Conservation (phyloP, 2,888 invertebrate genomes). For the Drosophila neoperkinsi region DNA sequence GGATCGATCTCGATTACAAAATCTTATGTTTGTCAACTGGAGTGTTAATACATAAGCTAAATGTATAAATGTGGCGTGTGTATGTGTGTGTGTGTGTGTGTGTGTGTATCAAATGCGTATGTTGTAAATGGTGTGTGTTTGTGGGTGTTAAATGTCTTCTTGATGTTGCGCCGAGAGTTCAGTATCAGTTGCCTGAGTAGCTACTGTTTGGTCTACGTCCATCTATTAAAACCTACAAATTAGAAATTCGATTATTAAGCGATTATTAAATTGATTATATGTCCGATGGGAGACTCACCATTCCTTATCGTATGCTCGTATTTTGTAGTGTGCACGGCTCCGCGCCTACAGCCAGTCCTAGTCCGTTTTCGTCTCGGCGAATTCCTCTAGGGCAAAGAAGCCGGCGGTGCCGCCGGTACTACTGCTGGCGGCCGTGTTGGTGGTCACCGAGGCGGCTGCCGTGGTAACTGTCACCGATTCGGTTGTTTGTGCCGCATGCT, state of each 20-base stretch:
- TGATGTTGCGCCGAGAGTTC: slow-evolving; percentile 35
- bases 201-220: slow-evolving; percentile 41
- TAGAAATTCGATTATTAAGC: background rate
- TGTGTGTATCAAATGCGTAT: slow-evolving; percentile 35
- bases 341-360: slow-evolving; percentile 73
- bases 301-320: slow-evolving; percentile 69
- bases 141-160: slow-evolving; percentile 33
- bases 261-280: slow-evolving; percentile 1
- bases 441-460: slow-evolving; percentile 58
- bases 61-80: slow-evolving; percentile 46
- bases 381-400: slow-evolving; percentile 82
- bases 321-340: slow-evolving; percentile 61
- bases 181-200: slow-evolving; percentile 19
- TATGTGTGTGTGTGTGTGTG: slow-evolving; percentile 8
- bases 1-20: slow-evolving; percentile 18
- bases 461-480: slow-evolving; percentile 53
- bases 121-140: slow-evolving; percentile 28
- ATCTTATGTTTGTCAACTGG: slow-evolving; percentile 58
- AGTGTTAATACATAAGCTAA: slow-evolving; percentile 71
- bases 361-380: slow-evolving; percentile 78
- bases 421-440: slow-evolving; percentile 70
- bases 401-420: slow-evolving; percentile 71
- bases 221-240: slow-evolving; percentile 55
- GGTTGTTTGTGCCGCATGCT: slow-evolving; percentile 53
- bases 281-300: slow-evolving; percentile 50